Conservation (phyloP, 2,888 invertebrate species). For the Acleris holmiana region DNA sequence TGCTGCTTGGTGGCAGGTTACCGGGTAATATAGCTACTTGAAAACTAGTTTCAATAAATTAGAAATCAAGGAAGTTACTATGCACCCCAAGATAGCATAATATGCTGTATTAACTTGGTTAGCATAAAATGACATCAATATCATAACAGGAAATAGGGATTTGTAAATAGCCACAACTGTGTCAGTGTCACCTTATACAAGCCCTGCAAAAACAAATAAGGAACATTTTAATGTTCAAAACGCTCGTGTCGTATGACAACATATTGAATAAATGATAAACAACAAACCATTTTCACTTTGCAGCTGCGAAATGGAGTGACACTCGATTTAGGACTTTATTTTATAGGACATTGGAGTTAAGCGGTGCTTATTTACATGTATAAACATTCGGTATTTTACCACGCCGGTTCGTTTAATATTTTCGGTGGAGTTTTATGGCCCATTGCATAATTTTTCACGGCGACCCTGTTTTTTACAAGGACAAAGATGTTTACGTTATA, state of each 20-base stretch:
- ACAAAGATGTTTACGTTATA: slow-evolving; percentile 22
- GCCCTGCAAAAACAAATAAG: slow-evolving; percentile 19
- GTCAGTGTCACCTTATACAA: too few species aligned
- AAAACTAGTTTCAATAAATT: too few species aligned
- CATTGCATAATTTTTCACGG: slow-evolving; percentile 27
- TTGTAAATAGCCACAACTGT: too few species aligned
- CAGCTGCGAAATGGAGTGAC: slow-evolving; percentile 23
- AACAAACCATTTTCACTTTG: slow-evolving; percentile 22
- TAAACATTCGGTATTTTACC: slow-evolving; percentile 13
- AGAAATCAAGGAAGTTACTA: too few species aligned
- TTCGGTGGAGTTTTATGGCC: slow-evolving; percentile 14
- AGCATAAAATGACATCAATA: too few species aligned
- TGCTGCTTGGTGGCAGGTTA: too few species aligned
- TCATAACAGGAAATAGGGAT: too few species aligned
- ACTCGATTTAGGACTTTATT: slow-evolving; percentile 23
- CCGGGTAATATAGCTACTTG: too few species aligned
- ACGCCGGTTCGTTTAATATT: slow-evolving; percentile 17
- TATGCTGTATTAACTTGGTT: too few species aligned
- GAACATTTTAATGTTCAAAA: slow-evolving; percentile 19
- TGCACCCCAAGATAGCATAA: too few species aligned
- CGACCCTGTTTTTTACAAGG: slow-evolving; percentile 29
- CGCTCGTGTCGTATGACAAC: slow-evolving; percentile 28
- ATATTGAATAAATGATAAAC: slow-evolving; percentile 33
- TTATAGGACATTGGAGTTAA: slow-evolving; percentile 9
- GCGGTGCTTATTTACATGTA: slow-evolving; percentile 6